Evolutionary conservation across 2,888 invertebrate genomes (phyloP).

Genomic region (Cataglyphis cursor): DNA sequence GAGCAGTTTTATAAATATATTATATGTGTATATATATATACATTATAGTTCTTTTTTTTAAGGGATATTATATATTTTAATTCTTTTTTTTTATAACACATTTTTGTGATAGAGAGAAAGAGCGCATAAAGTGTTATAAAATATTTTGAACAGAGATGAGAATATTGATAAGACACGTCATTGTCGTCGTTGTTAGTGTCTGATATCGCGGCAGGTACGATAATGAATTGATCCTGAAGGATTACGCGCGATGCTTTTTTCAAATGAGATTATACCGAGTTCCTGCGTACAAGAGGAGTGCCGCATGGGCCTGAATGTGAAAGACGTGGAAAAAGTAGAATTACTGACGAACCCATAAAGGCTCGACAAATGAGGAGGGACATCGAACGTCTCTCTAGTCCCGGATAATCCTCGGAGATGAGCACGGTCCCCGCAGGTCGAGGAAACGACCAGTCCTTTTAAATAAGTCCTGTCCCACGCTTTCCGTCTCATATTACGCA

Average conservation of each 20-base stretch:
- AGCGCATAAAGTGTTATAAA: neutral
- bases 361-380: conserved; percentile 66
- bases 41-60: neutral
- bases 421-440: conserved; percentile 33
- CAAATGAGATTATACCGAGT: conserved; percentile 45
- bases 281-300: conserved; percentile 8
- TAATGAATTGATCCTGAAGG: conserved; percentile 44
- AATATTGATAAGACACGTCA: neutral
- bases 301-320: conserved; percentile 3
- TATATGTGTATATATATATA: neutral
- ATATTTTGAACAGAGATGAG: neutral
- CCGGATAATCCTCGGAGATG: conserved; percentile 69
- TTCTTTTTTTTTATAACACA: neutral
- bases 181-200: neutral
- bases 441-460: conserved; percentile 47
- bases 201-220: neutral
- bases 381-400: conserved; percentile 48
- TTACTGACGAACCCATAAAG: conserved; percentile 67
- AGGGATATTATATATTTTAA: neutral
- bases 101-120: neutral
- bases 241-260: conserved; percentile 14
- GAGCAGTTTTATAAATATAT: neutral
- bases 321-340: conserved; percentile 42
- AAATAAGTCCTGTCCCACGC: conserved; percentile 34
- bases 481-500: conserved; percentile 45